Percentiles rank a stretch among this genome's conserved stretches.
phyloP scores from a whole-genome alignment of 1,140 invertebrate species.

The Phenacoccus solenopsis region DNA sequence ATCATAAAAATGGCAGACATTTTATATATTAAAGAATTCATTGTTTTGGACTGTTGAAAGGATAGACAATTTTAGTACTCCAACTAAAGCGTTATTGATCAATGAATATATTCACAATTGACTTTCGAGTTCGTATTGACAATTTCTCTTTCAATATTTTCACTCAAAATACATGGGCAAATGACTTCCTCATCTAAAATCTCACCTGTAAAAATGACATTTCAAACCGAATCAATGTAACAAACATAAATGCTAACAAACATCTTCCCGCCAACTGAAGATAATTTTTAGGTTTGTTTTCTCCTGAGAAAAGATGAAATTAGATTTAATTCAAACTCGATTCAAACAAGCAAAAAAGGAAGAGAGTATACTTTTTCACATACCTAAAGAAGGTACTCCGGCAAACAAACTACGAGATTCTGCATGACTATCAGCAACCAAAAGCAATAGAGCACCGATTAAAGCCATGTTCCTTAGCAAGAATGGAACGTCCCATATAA shows the following conservation, averaged over 20 bases:
- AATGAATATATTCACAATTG: too few relatives aligned
- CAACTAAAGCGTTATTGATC: too few relatives aligned
- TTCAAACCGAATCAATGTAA: slow-evolving; percentile 90
- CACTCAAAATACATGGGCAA: too few relatives aligned
- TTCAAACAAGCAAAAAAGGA: background rate
- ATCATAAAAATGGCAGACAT: too few relatives aligned
- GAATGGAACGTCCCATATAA: slow-evolving; percentile 97
- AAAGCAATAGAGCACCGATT: slow-evolving; percentile 84
- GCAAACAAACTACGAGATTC: slow-evolving; percentile 91
- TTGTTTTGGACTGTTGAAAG: too few relatives aligned
- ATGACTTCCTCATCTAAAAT: too few relatives aligned
- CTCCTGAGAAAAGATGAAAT: slow-evolving; percentile 37
- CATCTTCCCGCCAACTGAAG: slow-evolving; percentile 91
- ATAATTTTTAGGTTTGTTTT: slow-evolving; percentile 97
- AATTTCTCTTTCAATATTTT: background rate
- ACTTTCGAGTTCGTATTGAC: too few relatives aligned
- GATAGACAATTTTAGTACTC: too few relatives aligned
- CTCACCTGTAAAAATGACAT: slow-evolving; percentile 71
- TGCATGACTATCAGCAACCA: slow-evolving; percentile 84
- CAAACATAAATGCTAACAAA: slow-evolving; percentile 96
- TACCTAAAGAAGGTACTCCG: slow-evolving; percentile 85
- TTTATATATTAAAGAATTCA: too few relatives aligned
- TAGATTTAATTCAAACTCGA: background rate
- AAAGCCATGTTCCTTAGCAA: slow-evolving; percentile 88
- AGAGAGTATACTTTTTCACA: slow-evolving; percentile 18